phyloP scores from a whole-genome alignment of 2,113 vertebrate genomes.

The Argyrosomus japonicus region DNA sequence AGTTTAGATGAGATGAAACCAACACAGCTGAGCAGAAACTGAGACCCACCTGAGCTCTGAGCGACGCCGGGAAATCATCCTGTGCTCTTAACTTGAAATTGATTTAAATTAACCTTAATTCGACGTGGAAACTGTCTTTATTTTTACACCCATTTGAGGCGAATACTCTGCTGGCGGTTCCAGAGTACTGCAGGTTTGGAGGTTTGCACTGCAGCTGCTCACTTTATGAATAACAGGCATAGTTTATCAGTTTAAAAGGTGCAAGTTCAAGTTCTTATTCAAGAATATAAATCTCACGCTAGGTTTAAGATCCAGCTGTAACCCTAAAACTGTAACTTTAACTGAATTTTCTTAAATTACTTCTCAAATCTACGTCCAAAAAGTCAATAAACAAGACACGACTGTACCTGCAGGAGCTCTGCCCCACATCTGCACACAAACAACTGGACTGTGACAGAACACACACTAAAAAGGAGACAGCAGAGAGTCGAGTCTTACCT shows the following conservation, averaged over 20 bases:
- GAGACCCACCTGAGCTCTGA: neutral
- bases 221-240: neutral
- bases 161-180: neutral
- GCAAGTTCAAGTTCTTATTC: too few species aligned
- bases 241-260: neutral
- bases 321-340: too few species aligned
- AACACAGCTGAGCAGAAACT: neutral
- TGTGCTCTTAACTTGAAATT: neutral
- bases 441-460: neutral
- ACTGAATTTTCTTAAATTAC: too few species aligned
- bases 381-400: too few species aligned
- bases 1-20: conserved; percentile 47
- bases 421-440: neutral
- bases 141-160: neutral
- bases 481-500: neutral
- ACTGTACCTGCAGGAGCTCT: neutral
- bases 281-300: too few species aligned
- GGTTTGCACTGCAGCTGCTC: neutral
- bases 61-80: neutral
- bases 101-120: neutral
- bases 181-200: neutral
- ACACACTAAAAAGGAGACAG: too few species aligned
- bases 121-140: accelerated
- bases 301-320: too few species aligned
- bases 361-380: too few species aligned